These are phyloP conservation scores for Copidosoma floridanum DNA, from an alignment of 1,140 invertebrate genomes.

Conservation along the genomic window DNA sequence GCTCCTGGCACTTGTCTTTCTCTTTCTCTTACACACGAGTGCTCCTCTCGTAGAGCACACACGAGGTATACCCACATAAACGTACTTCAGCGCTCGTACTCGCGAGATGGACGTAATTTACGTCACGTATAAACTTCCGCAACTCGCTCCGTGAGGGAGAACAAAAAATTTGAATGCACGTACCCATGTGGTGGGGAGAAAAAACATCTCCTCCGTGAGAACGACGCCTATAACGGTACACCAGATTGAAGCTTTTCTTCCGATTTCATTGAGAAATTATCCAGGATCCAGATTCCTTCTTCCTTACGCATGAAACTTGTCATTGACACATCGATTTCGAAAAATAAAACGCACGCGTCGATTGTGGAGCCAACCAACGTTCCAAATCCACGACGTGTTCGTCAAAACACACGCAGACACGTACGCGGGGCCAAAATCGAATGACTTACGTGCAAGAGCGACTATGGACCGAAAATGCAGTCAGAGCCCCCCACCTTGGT, in stretches of 20 bases:
- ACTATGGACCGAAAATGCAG: constrained; percentile 31
- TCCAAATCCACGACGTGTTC: too few species aligned
- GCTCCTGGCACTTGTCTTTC: too few species aligned
- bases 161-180: constrained; percentile 9
- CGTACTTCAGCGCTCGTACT: background rate
- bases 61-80: too few species aligned
- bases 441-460: too few species aligned
- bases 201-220: background rate
- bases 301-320: background rate
- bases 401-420: constrained; percentile 1
- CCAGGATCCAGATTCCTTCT: background rate
- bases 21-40: background rate
- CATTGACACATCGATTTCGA: background rate
- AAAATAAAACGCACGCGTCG: background rate
- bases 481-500: constrained; percentile 24
- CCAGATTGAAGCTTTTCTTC: too few species aligned
- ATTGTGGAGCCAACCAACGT: background rate
- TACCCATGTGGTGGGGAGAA: too few species aligned
- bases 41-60: background rate
- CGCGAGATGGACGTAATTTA: constrained; percentile 15
- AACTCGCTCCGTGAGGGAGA: background rate
- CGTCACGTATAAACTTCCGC: constrained; percentile 18
- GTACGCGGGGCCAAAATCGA: too few species aligned
- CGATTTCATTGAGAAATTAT: background rate
- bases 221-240: background rate